phyloP scores from a whole-genome alignment of 1,140 invertebrate species.

The Diabrotica virgifera region DNA sequence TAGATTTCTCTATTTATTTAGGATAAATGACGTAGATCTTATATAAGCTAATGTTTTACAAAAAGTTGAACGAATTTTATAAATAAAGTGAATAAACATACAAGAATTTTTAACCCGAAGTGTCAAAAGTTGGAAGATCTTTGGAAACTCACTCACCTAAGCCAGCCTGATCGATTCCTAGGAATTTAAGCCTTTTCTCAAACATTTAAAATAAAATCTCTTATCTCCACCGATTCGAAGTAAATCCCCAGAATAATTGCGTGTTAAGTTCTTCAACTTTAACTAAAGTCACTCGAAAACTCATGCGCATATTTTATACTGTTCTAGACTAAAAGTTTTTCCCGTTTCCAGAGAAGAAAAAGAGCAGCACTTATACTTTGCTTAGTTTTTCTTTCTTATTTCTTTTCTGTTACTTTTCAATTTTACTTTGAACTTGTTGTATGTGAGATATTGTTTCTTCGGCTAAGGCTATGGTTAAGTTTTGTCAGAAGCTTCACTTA shows the following conservation, averaged over 20 bases:
- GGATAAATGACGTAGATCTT: no score
- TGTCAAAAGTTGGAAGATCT: no score
- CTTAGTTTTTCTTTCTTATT: slow-evolving; percentile 4
- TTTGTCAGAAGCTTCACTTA: neutral
- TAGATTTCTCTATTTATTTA: no score
- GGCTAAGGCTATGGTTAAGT: neutral
- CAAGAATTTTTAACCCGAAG: no score
- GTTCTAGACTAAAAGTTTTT: slow-evolving; percentile 8
- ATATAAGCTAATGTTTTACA: no score
- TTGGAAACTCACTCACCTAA: neutral
- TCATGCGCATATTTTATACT: slow-evolving; percentile 13
- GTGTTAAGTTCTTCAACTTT: slow-evolving; percentile 2
- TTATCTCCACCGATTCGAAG: neutral
- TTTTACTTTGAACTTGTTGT: slow-evolving; percentile 6
- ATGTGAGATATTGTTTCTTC: slow-evolving; percentile 10
- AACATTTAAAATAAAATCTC: neutral
- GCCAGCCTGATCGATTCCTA: neutral
- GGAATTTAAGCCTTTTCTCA: no score
- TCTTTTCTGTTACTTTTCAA: slow-evolving; percentile 12
- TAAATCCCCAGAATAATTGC: neutral
- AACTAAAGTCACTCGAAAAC: slow-evolving; percentile 5
- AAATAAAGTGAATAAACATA: no score
- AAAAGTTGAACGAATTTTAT: no score
- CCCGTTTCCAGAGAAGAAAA: neutral
- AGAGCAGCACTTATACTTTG: slow-evolving; percentile 4